These are phyloP conservation scores for Gandaritis pyraliata DNA, from an alignment of 2,888 invertebrate genomes.

Conservation along the genomic window DNA sequence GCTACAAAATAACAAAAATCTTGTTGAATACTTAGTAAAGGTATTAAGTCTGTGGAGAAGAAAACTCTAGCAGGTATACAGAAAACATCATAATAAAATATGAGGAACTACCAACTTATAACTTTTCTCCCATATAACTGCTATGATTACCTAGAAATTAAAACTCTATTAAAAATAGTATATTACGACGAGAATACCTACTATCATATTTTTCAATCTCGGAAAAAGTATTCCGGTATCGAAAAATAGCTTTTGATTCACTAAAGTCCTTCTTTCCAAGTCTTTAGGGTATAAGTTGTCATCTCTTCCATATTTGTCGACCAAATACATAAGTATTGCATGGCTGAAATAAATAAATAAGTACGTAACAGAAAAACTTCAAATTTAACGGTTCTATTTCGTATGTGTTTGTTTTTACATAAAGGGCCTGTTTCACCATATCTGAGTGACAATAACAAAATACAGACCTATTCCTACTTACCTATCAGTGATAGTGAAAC, in stretches of 20 bases:
- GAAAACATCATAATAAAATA: no score
- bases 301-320: conserved; percentile 79
- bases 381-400: no score
- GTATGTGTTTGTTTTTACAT: no score
- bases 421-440: no score
- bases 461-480: conserved; percentile 29
- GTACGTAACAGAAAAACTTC: neutral
- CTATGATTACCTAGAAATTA: no score
- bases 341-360: conserved; percentile 63
- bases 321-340: conserved; percentile 78
- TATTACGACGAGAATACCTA: conserved; percentile 5
- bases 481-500: conserved; percentile 71
- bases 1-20: no score
- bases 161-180: neutral
- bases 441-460: no score
- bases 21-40: no score
- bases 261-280: conserved; percentile 71
- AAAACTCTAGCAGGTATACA: no score
- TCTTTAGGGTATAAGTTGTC: conserved; percentile 85
- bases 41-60: no score
- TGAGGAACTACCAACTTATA: no score
- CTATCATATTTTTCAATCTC: conserved; percentile 47
- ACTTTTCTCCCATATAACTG: no score
- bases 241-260: conserved; percentile 84
- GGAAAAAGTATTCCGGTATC: conserved; percentile 77